Evolutionary conservation across 2,888 invertebrate genomes (phyloP), one percentile per base, ranked within the genome.

Genomic region (Ophonus ardosiacus): DNA sequence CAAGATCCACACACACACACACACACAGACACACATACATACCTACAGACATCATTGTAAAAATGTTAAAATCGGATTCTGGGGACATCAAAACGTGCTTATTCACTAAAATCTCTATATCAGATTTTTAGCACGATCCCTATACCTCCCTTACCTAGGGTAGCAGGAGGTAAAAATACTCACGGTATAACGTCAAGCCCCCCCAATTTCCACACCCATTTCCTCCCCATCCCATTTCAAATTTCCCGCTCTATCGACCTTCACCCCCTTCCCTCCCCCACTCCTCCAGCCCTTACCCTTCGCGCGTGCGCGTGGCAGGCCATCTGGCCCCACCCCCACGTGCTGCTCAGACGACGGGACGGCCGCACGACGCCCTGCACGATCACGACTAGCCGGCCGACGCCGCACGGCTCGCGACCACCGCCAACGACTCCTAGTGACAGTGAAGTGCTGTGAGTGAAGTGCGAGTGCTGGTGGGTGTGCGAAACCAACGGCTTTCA

Each of bases 221-320:
- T 57, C 2, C 1, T n/a, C 15, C 63, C 8, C 10, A 4, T 15
- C 40, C 24, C 17, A 17, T 78, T 87, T 87, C 86, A 86, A 88
- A 88, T 86, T 85, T 84, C 85, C 86, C 88, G 86, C 87, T 81
- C 84, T 87, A 88, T 88, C 87, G 88, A 88, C 88, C 85, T 88
- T 88, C 85, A 87, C 87, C 87, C 85, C 81, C 38, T 85, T 31
- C 3, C 43, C 13, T 51, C 43, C 86, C 86, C 85, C 87, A 85
- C 87, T 85, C 59, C 5, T 31, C 31, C 31, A 31, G 31, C 31
- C 31, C 31, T 31, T 31, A 31, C 3, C 6, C 6, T 3, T 1
- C 0, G 87, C 87, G 87, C 87, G 88, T 88, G 87, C 86, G 87
- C 88, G 87, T 79, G 80, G 59, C 17, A 79, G 43, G 84, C 79